phyloP scores from a whole-genome alignment of 2,888 invertebrate species.

The Pristionchus entomophagus region DNA sequence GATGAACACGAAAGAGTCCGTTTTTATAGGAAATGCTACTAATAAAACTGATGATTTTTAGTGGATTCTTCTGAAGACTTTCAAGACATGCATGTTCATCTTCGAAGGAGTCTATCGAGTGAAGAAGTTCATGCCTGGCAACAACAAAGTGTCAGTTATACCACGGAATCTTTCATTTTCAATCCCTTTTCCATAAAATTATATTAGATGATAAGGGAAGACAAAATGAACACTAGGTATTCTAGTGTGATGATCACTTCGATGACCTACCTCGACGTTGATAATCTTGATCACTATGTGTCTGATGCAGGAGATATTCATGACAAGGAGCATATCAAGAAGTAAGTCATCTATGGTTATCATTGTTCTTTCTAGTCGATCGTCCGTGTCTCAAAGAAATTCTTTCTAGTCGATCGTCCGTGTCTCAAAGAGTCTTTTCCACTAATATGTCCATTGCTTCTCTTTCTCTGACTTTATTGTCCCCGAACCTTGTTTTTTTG shows the following conservation, averaged over 20 bases:
- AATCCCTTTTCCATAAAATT: too few species aligned
- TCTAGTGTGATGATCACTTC: constrained; percentile 31
- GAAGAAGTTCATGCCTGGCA: constrained; percentile 17
- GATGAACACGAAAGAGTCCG: constrained; percentile 9
- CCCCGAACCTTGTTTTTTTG: too few species aligned
- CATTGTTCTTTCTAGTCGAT: too few species aligned
- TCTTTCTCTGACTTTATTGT: too few species aligned
- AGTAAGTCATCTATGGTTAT: too few species aligned
- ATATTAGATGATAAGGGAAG: too few species aligned
- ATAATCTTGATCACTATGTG: constrained; percentile 22
- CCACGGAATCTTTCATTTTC: background rate
- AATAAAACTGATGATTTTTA: background rate
- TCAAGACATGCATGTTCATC: constrained; percentile 32
- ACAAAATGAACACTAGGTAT: background rate
- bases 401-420: too few species aligned
- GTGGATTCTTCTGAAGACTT: constrained; percentile 24
- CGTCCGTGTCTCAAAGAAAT: too few species aligned
- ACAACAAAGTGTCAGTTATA: background rate
- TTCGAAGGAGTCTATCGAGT: constrained; percentile 31
- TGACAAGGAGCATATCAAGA: background rate
- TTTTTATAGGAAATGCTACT: background rate
- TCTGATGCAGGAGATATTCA: constrained; percentile 21
- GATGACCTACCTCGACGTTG: constrained; percentile 14
- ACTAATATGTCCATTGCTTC: too few species aligned
- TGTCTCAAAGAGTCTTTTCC: too few species aligned